phyloP scores from a whole-genome alignment of 2,888 invertebrate species.

The Sclerodermus sp. region DNA sequence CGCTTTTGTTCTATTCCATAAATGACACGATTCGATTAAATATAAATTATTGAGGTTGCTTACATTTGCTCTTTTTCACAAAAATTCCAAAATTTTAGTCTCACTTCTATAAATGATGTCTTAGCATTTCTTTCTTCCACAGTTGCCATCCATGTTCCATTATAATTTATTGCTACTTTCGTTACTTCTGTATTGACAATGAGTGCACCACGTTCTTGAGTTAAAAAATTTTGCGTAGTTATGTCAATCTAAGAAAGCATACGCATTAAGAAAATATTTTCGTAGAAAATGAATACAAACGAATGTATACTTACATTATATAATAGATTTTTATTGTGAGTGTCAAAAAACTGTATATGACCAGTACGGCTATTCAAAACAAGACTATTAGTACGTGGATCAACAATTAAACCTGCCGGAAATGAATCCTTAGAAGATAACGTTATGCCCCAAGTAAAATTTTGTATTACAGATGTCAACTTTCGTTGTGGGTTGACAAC shows the following conservation, averaged over 20 bases:
- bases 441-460: slow-evolving; percentile 66
- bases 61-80: slow-evolving; percentile 65
- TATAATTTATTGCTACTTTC: slow-evolving; percentile 67
- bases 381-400: slow-evolving; percentile 67
- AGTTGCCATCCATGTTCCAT: slow-evolving; percentile 76
- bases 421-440: slow-evolving; percentile 59
- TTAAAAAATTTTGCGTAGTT: slow-evolving; percentile 70
- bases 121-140: slow-evolving; percentile 67
- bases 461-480: slow-evolving; percentile 66
- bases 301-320: slow-evolving; percentile 68
- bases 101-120: slow-evolving; percentile 64
- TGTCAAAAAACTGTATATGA: slow-evolving; percentile 75
- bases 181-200: slow-evolving; percentile 70
- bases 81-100: slow-evolving; percentile 78
- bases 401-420: slow-evolving; percentile 63
- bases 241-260: slow-evolving; percentile 67
- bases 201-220: slow-evolving; percentile 63
- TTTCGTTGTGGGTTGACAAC: slow-evolving; percentile 62
- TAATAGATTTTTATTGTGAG: slow-evolving; percentile 65
- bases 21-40: neutral
- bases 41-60: slow-evolving; percentile 24
- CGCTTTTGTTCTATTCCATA: slow-evolving; percentile 2
- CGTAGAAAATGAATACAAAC: slow-evolving; percentile 9
- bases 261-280: neutral
- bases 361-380: slow-evolving; percentile 75